Base-by-base conservation (phyloP, 53 echinoderm and acorn worm species). In the Astropecten irregularis region DNA sequence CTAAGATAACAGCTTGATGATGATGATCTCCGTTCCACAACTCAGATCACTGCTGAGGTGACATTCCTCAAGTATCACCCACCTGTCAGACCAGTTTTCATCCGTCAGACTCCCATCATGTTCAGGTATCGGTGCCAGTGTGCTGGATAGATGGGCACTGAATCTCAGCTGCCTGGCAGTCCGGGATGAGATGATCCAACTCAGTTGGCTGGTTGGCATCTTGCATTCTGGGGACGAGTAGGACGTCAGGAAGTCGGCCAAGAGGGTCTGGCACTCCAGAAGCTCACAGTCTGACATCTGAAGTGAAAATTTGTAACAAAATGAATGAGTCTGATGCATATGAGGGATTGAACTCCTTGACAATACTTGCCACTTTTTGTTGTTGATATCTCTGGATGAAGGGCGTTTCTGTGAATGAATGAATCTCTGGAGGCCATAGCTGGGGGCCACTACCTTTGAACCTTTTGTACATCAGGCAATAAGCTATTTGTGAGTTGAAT, bases 201-300 rank as follows among this genome's bases (percentile, higher is more conserved):
- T 88, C 32, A 95, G 76, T 20, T 89, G 90, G 69, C 93, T 95
- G 39, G 68, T 71, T 5, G 95, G 92, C 63, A 55, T 85, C 72
- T 91, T 93, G 32, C 90, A 86, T 49, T 84, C 87, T 0, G 95
- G 89, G 27, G 93, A 93, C 0, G 93, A 88, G 84, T 95, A 95
- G 28, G 81, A 56, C 1, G 71, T 26, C 3, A 95, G 89, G 65
- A 94, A 95, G 7, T 93, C 95, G 25, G 88, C 65, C 46, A 95
- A 83, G 66, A 88, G 73, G 49, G 81, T 56, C 47, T 87, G 85
- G 84, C 95, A 95, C 55, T 83, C 85, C 23, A 93, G 61, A 10
- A 95, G 66, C 71, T 95, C 95, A 58, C 76, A 69, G 71, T 91
- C 89, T n/a, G 88, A 85, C 25, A 95, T 89, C 95, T 95, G 69